Base-by-base conservation (phyloP, 2,888 invertebrate genomes). In the Lepidonotus clava region DNA sequence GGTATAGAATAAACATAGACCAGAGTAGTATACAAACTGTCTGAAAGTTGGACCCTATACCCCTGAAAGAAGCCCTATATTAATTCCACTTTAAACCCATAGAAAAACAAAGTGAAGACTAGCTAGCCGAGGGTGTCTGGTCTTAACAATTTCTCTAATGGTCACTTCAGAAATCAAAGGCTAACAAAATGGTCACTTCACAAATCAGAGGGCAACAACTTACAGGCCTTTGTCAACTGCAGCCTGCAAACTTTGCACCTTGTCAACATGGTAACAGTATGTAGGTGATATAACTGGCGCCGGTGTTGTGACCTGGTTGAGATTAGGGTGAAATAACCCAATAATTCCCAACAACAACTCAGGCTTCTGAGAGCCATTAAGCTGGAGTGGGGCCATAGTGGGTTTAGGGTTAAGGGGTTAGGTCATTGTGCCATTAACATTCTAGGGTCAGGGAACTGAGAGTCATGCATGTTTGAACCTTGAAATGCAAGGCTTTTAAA, bases 211-310 rank as follows among this genome's bases (percentile, higher is more conserved):
- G 11, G 8, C n/a, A n/a, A n/a, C 5, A 5, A 56, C 56, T 56
- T 53, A 53, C 61, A 28, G n/a, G n/a, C n/a, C n/a, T n/a, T 32
- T 61, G 61, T 32, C 61, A 61, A 61, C 61, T 61, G 61, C 61
- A 24, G 4, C 24, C 24, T 61, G 61, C 61, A 18, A 61, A 61
- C 24, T 61, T 61, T 61, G 24, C 61, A 61, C 24, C 28, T 61
- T 61, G 61, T 61, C 61, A 61, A 32, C 28, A 28, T 61, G 61
- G 24, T 61, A 24, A 8, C 61, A 5, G 28, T 24, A 2, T 61
- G 61, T 18, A 11, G 28, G n/a, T 61, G 61, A 24, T 61, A 61
- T 61, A 28, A 18, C 24, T 5, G 28, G 61, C 11, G 21, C 11
- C 28, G 11, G 21, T 61, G 24, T 61, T 61, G 11, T 6, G 53